Evolutionary conservation across 2,797 vertebrate genomes (phyloP).

Genomic region (Glossophaga mutica): DNA sequence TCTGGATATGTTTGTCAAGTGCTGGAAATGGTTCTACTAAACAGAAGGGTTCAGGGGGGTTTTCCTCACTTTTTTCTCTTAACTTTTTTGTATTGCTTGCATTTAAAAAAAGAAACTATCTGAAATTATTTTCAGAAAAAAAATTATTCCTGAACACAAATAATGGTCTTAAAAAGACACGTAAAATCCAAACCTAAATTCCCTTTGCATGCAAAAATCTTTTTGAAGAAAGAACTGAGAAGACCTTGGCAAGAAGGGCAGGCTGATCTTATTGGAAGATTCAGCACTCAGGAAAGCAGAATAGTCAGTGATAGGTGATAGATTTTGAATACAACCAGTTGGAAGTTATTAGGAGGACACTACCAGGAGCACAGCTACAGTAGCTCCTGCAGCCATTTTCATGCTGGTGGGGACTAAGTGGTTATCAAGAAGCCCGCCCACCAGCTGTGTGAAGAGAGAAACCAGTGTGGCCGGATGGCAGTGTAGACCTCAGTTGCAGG

Average conservation of each 20-base stretch:
- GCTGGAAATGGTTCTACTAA: neutral
- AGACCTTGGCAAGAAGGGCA: neutral
- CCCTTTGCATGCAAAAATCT: neutral
- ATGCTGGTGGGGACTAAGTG: neutral
- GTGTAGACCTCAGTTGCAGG: conserved; percentile 27
- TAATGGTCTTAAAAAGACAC: neutral
- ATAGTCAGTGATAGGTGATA: neutral
- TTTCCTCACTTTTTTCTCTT: neutral
- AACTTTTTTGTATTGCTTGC: neutral
- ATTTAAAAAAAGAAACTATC: neutral
- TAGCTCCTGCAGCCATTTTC: neutral
- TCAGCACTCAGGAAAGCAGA: neutral
- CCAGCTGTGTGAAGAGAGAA: neutral
- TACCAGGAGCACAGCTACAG: neutral
- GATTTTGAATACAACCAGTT: neutral
- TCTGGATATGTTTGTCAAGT: neutral
- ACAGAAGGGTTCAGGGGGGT: neutral
- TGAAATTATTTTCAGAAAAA: neutral
- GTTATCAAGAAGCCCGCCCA: neutral
- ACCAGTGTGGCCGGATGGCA: neutral
- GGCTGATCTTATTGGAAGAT: neutral
- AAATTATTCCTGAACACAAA: neutral
- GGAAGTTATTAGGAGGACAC: neutral
- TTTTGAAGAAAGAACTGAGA: neutral
- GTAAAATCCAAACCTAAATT: neutral